Conservation (phyloP, 2,888 invertebrate genomes). For the Trichogramma evanescens region DNA sequence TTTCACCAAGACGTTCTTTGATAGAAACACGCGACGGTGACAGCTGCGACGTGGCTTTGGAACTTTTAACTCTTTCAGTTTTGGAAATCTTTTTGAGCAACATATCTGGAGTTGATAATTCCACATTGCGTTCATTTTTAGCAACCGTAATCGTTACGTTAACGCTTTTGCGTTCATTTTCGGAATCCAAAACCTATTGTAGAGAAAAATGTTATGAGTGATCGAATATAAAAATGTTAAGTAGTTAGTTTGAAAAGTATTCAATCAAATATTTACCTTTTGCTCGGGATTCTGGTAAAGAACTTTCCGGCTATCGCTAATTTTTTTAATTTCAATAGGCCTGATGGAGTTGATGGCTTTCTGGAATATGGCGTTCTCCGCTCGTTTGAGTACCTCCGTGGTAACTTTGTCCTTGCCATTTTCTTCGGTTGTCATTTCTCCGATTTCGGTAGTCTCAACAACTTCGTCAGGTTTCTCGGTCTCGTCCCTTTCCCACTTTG, state of each 20-base stretch:
- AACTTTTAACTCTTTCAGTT: constrained; percentile 38
- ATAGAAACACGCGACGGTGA: constrained; percentile 65
- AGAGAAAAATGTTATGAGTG: background rate
- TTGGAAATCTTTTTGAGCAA: constrained; percentile 39
- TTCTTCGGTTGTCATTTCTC: constrained; percentile 26
- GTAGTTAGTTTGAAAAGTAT: background rate
- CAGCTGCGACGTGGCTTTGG: constrained; percentile 30
- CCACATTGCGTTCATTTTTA: constrained; percentile 42
- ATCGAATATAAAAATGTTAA: background rate
- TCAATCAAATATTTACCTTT: constrained; percentile 26
- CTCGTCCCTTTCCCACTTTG: constrained; percentile 80
- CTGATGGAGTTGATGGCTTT: constrained; percentile 69
- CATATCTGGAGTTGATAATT: constrained; percentile 34
- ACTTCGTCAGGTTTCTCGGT: constrained; percentile 43
- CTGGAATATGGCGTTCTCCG: constrained; percentile 86
- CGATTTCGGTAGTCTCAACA: constrained; percentile 49
- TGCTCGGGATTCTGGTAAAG: constrained; percentile 51
- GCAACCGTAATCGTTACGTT: constrained; percentile 43
- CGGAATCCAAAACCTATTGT: constrained; percentile 24
- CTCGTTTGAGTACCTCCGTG: constrained; percentile 80
- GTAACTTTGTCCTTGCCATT: constrained; percentile 56
- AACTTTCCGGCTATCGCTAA: constrained; percentile 62
- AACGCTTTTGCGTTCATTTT: constrained; percentile 34
- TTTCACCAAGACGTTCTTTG: constrained; percentile 73
- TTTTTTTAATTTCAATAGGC: constrained; percentile 70